Evolutionary conservation across 1,140 invertebrate species (phyloP).

Genomic region (Achatina immaculata): DNA sequence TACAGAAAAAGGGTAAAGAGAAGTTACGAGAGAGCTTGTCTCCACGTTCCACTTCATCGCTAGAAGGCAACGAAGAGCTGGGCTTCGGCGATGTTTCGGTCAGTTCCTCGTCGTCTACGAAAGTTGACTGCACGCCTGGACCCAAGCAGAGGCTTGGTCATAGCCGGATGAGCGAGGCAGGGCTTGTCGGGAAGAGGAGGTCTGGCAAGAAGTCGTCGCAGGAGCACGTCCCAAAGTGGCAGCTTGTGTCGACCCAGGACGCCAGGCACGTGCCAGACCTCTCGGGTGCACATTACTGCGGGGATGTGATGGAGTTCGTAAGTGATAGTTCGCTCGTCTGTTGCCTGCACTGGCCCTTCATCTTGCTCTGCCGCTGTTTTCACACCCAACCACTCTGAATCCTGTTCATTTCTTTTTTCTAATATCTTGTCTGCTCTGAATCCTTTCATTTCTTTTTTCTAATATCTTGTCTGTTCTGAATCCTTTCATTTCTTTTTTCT

Average conservation of each 20-base stretch:
- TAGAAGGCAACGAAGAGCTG: neutral
- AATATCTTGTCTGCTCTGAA: too few species aligned
- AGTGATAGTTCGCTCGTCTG: neutral
- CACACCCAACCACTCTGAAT: too few species aligned
- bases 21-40: neutral
- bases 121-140: neutral
- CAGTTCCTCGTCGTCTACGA: neutral
- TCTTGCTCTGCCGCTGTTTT: neutral
- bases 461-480: too few species aligned
- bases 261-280: neutral
- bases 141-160: neutral
- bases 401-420: too few species aligned
- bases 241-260: neutral
- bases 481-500: too few species aligned
- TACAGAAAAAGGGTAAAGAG: neutral
- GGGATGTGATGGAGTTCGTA: slow-evolving; percentile 19
- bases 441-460: too few species aligned
- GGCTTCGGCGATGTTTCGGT: neutral
- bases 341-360: neutral
- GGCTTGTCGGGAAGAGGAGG: neutral
- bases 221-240: neutral
- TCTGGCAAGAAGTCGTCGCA: neutral
- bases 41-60: neutral
- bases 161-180: neutral
- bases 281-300: neutral